Base-by-base conservation (phyloP, 1,140 invertebrate genomes). In the Scaptodrosophila lebanonensis region DNA sequence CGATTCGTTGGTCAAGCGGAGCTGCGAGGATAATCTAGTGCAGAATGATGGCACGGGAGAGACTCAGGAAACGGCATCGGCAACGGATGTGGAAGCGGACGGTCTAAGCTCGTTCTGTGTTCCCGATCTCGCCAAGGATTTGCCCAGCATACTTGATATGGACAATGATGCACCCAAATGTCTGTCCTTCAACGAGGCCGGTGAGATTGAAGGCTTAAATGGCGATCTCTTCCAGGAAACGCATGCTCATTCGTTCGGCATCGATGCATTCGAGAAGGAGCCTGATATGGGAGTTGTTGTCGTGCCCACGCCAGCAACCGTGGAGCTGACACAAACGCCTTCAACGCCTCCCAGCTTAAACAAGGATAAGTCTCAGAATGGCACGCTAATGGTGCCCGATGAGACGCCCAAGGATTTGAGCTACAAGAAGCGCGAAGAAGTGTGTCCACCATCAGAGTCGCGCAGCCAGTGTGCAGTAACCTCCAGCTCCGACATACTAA, bases 321-420 rank as follows among this genome's bases (percentile, higher is more conserved):
- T 67, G 5, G 71, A 75, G 42, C 50, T 66, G 7, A 65, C 65
- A 8, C 58, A 60, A 35, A 66, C 64, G 0, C 62, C 53, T 1
- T 9, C 35, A 17, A 36, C 38, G 15, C 27, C 11, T n/a, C 53
- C 63, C 4, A 42, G 51, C 2, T 60, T 52, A 1, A 64, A 64
- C 1, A 53, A 44, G n/a, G 52, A 60, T 3, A 45, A 16, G 6
- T 3, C 47, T 1, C 13, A 15, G 12, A 15, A 13, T n/a, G 35
- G 11, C 2, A 43, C 12, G 15, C 17, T 16, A 17, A 13, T 49
- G 1, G 35, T 53, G 17, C 25, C 84, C 33, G 89, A 90, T 18
- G 90, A 91, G 52, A 84, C 88, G 54, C 90, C 90, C 45, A 90
- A 88, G 85, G 90, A 91, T 76, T 70, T 90, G 54, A 89, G 87